A percentile compares a stretch with the other conserved stretches of the same genome.
Evolutionary conservation across 2,113 vertebrate species (phyloP).

Genomic region (Pseudopodoces humilis): DNA sequence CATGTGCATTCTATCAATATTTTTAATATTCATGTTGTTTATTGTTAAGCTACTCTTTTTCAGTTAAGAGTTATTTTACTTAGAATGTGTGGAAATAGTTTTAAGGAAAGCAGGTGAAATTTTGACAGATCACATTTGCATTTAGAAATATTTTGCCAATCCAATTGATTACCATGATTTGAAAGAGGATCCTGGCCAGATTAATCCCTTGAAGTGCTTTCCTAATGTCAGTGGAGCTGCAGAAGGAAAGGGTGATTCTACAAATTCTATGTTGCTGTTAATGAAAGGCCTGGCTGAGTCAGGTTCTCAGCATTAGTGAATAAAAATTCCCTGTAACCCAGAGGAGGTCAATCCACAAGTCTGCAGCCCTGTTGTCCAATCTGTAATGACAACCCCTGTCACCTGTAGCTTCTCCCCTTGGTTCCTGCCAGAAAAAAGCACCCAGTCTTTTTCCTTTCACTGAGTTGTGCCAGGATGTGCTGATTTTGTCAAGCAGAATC

Average conservation of each 20-base stretch:
- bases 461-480: neutral
- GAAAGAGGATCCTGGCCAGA: neutral
- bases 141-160: neutral
- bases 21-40: neutral
- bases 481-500: neutral
- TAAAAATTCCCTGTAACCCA: neutral
- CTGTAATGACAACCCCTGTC: fast-evolving
- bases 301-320: neutral
- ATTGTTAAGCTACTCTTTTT: neutral
- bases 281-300: neutral
- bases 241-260: neutral
- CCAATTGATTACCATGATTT: neutral
- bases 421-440: neutral
- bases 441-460: neutral
- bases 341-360: fast-evolving
- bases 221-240: neutral
- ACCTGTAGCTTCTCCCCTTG: neutral
- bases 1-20: neutral
- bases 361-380: neutral
- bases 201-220: neutral
- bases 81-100: neutral
- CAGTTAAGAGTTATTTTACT: neutral
- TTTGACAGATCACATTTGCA: neutral
- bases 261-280: neutral
- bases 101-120: neutral